Evolutionary conservation across 2,113 vertebrate genomes (phyloP).

Genomic region (Nansenia antarctica): DNA sequence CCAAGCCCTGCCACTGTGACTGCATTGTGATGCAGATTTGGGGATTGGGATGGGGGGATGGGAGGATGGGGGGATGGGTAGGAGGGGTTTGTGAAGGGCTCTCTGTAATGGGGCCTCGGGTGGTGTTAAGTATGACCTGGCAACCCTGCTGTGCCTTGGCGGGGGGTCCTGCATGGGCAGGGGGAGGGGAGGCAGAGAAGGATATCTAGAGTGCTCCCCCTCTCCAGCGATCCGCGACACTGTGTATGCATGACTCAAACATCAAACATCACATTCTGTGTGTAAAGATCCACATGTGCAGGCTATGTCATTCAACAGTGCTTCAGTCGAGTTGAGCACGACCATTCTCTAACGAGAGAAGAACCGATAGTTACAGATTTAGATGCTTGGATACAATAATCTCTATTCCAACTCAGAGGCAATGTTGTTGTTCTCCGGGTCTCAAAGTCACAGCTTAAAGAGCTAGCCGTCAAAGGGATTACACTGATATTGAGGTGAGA

Average conservation of each 20-base stretch:
- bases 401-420: slow-evolving; percentile 54
- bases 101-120: slow-evolving; percentile 41
- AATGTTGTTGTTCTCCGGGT: slow-evolving; percentile 32
- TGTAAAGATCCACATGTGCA: no score
- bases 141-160: slow-evolving; percentile 51
- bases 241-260: slow-evolving; percentile 56
- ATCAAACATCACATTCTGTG: slow-evolving; percentile 39
- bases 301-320: background rate
- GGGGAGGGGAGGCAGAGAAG: slow-evolving; percentile 29
- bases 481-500: background rate
- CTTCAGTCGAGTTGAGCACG: background rate
- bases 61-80: slow-evolving; percentile 16
- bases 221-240: slow-evolving; percentile 15
- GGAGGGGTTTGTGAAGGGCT: slow-evolving; percentile 32
- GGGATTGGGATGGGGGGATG: slow-evolving; percentile 26
- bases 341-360: background rate
- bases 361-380: background rate
- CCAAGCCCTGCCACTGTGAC: slow-evolving; percentile 19
- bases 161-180: slow-evolving; percentile 45
- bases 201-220: slow-evolving; percentile 20
- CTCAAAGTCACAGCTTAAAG: slow-evolving; percentile 33
- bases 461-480: slow-evolving; percentile 17
- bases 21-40: slow-evolving; percentile 71
- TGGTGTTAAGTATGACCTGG: slow-evolving; percentile 64
- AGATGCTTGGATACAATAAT: slow-evolving; percentile 33